Evolutionary conservation across 1,140 invertebrate genomes (phyloP).

Genomic region (Heliconius melpomene): DNA sequence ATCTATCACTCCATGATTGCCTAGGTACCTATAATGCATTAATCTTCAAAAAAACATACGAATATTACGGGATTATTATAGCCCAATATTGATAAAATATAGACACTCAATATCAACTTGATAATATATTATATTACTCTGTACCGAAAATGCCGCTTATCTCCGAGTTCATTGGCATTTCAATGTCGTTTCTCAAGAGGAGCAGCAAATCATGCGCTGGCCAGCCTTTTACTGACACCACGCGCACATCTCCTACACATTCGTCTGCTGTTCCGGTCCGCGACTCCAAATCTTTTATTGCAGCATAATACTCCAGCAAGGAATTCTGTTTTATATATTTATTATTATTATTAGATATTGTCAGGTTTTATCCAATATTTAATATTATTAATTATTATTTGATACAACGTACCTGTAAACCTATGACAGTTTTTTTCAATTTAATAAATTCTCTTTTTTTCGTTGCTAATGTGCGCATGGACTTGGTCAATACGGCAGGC

Average conservation of each 20-base stretch:
- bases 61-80: neutral
- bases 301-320: constrained; percentile 57
- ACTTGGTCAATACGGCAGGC: constrained; percentile 55
- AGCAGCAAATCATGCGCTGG: constrained; percentile 67
- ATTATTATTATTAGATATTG: neutral
- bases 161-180: constrained; percentile 50
- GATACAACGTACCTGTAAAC: neutral
- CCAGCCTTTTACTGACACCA: constrained; percentile 65
- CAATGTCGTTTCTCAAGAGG: constrained; percentile 60
- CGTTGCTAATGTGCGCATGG: constrained; percentile 52
- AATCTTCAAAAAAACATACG: neutral
- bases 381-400: neutral
- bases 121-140: constrained; percentile 12
- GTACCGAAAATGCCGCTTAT: constrained; percentile 64
- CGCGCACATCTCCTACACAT: constrained; percentile 53
- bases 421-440: constrained; percentile 57
- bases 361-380: neutral
- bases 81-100: constrained; percentile 17
- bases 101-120: constrained; percentile 14
- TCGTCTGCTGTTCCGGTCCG: constrained; percentile 50
- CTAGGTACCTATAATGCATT: neutral
- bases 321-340: constrained; percentile 47
- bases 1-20: neutral
- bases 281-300: constrained; percentile 59
- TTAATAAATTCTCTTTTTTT: constrained; percentile 72